phyloP scores from a whole-genome alignment of 2,888 invertebrate species.

The Coecobrya sp. region DNA sequence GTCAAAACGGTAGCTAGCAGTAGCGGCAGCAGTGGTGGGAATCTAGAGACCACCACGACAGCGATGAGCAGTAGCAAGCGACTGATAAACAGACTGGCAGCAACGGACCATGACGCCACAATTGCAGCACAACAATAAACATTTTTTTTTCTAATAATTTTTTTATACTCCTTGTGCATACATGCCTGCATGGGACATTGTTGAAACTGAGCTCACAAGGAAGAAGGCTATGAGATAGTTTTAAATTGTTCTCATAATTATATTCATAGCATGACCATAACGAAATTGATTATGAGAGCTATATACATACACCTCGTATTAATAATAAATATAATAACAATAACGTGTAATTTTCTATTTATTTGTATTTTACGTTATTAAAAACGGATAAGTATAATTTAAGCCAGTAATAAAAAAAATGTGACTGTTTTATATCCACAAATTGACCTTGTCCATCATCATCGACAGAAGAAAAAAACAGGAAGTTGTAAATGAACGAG shows the following conservation, averaged over 20 bases:
- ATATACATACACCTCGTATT: too few relatives aligned
- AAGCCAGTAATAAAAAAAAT: conserved; percentile 50
- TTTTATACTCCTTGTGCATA: background rate
- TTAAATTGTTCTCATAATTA: conserved; percentile 64
- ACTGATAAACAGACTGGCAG: conserved; percentile 79
- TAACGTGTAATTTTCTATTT: conserved; percentile 52
- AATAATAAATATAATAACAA: background rate
- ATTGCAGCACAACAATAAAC: conserved; percentile 39
- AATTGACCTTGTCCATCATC: background rate
- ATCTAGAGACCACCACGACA: conserved; percentile 71
- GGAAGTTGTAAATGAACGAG: background rate
- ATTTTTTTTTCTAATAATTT: background rate
- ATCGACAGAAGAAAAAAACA: background rate
- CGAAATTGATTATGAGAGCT: conserved; percentile 51
- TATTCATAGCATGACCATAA: background rate
- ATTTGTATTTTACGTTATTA: conserved; percentile 55
- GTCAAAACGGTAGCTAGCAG: background rate
- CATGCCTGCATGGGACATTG: conserved; percentile 13
- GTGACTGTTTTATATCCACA: conserved; percentile 28
- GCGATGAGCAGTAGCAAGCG: conserved; percentile 79
- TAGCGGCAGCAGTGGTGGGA: conserved; percentile 25
- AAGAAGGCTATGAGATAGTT: conserved; percentile 78
- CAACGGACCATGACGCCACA: conserved; percentile 73
- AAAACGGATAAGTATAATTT: background rate
- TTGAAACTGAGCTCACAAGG: conserved; percentile 54